Base-by-base conservation (phyloP, 2,888 invertebrate genomes). In the Polydesmus complanatus region DNA sequence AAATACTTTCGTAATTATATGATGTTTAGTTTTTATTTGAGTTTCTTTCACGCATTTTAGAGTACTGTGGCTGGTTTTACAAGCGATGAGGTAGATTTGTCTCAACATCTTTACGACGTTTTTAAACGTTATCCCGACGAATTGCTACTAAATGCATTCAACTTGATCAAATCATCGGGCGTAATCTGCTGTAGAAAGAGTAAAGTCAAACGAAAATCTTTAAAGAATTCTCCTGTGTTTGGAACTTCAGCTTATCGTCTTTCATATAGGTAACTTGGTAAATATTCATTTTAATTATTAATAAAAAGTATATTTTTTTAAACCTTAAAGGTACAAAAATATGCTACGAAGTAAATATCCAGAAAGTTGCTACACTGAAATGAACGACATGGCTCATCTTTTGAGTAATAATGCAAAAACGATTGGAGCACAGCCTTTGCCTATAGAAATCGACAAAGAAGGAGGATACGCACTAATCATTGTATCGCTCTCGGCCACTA, bases 311-410 rank as follows among this genome's bases (percentile, higher is more conserved):
- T n/a, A n/a, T n/a, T n/a, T n/a, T n/a, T n/a, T n/a, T n/a, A 18
- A 62, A 61, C 23, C 60, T 68, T 14, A 37, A 5, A 37, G 37
- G 8, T 37, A 37, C 14, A 37, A 8, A 8, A 37, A 37, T 37
- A 5, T 37, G 5, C 37, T 37, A 8, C 37, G 37, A 14, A 37
- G 8, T 8, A 37, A 37, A 37, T 37, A 37, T 37, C 37, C 37
- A 37, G 37, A 37, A 37, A 37, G 14, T 14, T 8, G 5, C 14
- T 37, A 37, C 37, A 37, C 37, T 37, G 8, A 37, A 37, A 37
- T 37, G 14, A 37, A 14, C 14, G 37, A 37, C 37, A 14, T 37
- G 14, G 37, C 14, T 8, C 14, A 37, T 37, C 37, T 8, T 8
- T 14, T 37, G 5, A 37, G 14, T 37, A 37, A 37, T 14, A 5